Conservation (phyloP, 2,113 vertebrate species). For the Cyphomyrus plagiostoma region DNA sequence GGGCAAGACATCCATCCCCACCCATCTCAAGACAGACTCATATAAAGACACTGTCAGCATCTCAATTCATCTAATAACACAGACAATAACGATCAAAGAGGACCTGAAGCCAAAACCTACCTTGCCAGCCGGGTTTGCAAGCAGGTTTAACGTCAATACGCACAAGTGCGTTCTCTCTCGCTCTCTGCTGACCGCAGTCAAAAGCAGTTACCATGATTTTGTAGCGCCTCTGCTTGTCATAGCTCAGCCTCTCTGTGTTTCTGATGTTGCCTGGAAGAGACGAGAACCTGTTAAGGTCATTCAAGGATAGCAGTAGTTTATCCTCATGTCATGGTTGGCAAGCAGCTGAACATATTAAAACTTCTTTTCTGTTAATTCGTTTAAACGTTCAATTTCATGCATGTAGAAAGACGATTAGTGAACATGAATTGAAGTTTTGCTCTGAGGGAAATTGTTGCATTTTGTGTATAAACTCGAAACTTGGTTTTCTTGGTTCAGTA, state of each 20-base stretch:
- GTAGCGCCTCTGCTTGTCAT: conserved; percentile 84
- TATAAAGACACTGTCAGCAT: not conserved
- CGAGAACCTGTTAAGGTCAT: not conserved
- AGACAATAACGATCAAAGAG: not conserved
- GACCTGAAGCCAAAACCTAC: not conserved
- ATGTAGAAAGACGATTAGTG: not conserved
- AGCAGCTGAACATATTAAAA: not conserved
- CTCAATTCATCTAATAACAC: not conserved
- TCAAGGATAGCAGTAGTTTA: conserved; percentile 1
- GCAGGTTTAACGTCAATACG: conserved; percentile 87
- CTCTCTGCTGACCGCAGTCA: conserved; percentile 89
- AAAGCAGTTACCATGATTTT: conserved; percentile 88
- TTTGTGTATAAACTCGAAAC: not conserved
- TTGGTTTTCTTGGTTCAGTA: not conserved
- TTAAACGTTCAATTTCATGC: conserved; percentile 1
- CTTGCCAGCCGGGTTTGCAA: conserved; percentile 63
- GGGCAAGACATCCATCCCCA: not conserved
- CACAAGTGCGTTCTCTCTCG: conserved; percentile 76
- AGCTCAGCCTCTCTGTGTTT: conserved; percentile 87
- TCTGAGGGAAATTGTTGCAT: not conserved
- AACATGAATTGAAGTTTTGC: not conserved
- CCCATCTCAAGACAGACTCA: not conserved
- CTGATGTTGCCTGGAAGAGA: conserved; percentile 79
- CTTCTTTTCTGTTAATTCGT: not conserved
- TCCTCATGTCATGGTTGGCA: not conserved